phyloP scores from a whole-genome alignment of 2,797 vertebrate species.

The Pseudotriccus pelzelni region DNA sequence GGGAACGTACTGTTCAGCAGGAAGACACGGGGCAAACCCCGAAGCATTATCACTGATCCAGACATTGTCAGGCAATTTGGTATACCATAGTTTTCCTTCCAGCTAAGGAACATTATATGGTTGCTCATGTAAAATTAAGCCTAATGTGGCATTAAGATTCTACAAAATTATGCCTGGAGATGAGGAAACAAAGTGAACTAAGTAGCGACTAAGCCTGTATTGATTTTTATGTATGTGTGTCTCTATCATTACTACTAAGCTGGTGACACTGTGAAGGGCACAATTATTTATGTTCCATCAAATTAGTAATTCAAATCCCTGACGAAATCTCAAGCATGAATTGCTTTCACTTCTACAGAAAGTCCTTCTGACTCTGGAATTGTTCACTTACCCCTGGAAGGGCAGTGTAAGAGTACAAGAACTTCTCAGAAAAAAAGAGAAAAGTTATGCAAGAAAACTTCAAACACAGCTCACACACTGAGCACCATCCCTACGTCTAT shows the following conservation, averaged over 20 bases:
- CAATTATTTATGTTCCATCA: slow-evolving; percentile 73
- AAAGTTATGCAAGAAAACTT: not conserved
- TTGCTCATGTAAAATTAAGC: slow-evolving; percentile 35
- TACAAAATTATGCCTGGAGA: slow-evolving; percentile 46
- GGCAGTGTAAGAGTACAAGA: not conserved
- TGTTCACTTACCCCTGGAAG: slow-evolving; percentile 9
- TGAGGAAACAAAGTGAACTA: slow-evolving; percentile 56
- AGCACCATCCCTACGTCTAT: not conserved
- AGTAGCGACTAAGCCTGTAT: slow-evolving; percentile 41
- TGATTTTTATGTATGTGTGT: slow-evolving; percentile 60
- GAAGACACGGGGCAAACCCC: not conserved
- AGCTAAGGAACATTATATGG: not conserved
- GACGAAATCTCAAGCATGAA: slow-evolving; percentile 54
- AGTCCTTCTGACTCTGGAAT: slow-evolving; percentile 20
- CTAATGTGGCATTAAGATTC: slow-evolving; percentile 57
- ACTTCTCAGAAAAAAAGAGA: not conserved
- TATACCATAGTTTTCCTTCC: not conserved
- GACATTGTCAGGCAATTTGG: not conserved
- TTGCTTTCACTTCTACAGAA: slow-evolving; percentile 23
- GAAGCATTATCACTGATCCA: not conserved
- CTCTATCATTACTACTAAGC: slow-evolving; percentile 57
- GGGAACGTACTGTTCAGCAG: not conserved
- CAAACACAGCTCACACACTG: not conserved
- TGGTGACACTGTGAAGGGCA: slow-evolving; percentile 69
- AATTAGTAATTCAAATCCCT: slow-evolving; percentile 71